Conservation (phyloP, 1,140 invertebrate species). For the Saccostrea echinata region DNA sequence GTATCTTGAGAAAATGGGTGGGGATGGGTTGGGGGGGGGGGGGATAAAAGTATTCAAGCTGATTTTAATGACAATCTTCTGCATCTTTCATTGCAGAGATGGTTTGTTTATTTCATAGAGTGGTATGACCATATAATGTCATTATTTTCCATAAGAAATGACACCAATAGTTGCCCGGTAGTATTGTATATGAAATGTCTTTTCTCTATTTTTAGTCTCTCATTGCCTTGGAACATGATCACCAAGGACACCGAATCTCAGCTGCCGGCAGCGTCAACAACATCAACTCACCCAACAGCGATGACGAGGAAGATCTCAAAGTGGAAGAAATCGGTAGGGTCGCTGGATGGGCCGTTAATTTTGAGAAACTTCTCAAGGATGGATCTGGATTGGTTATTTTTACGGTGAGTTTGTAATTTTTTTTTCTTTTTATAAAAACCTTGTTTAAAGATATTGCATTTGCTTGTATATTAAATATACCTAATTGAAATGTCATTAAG, state of each 20-base stretch:
- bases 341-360: constrained; percentile 89
- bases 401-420: constrained; percentile 85
- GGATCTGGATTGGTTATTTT: constrained; percentile 92
- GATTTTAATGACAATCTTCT: not conserved
- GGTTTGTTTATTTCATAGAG: not conserved
- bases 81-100: not conserved
- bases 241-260: constrained; percentile 58
- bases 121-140: no score
- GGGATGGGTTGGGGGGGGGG: no score
- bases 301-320: constrained; percentile 46
- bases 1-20: no score
- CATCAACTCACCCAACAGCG: constrained; percentile 62
- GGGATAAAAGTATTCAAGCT: no score
- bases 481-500: no score
- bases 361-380: constrained; percentile 94
- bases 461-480: no score
- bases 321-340: constrained; percentile 69
- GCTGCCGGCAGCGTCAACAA: constrained; percentile 75
- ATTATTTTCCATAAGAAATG: no score
- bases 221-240: constrained; percentile 66
- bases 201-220: constrained; percentile 71
- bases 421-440: no score
- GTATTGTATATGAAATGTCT: not conserved
- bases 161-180: no score
- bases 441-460: no score